Percentiles rank a stretch among this genome's conserved stretches.
phyloP scores from a whole-genome alignment of 2,888 invertebrate species.

The Acronicta leporina region DNA sequence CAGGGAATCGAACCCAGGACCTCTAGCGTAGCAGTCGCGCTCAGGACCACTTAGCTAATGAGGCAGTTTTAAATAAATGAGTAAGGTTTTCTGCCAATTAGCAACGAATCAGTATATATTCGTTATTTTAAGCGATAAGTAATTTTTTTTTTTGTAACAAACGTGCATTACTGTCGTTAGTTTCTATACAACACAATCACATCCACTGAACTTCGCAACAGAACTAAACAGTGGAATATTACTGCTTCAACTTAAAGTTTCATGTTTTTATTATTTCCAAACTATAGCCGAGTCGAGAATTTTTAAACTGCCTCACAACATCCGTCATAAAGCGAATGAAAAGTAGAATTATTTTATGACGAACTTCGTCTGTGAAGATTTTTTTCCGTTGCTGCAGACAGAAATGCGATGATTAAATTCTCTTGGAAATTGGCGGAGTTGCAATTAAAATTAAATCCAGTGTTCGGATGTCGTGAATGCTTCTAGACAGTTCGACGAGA shows the following conservation, averaged over 20 bases:
- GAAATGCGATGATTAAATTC: slow-evolving; percentile 53
- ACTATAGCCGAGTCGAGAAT: slow-evolving; percentile 26
- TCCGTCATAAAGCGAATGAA: slow-evolving; percentile 40
- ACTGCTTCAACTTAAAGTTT: slow-evolving; percentile 29
- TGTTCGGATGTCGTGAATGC: slow-evolving; percentile 1
- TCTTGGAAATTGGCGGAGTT: slow-evolving; percentile 32
- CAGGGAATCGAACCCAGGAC: no score
- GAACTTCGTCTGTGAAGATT: slow-evolving; percentile 41
- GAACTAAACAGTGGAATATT: slow-evolving; percentile 12
- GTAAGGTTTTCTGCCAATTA: no score
- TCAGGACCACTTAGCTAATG: no score
- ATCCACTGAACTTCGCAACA: background rate
- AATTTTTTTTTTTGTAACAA: no score
- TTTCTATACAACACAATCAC: no score
- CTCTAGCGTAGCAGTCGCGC: no score
- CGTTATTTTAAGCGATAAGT: no score
- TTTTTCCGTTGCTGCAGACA: slow-evolving; percentile 35
- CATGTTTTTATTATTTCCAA: slow-evolving; percentile 43
- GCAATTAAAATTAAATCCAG: slow-evolving; percentile 32
- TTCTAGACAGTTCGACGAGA: background rate
- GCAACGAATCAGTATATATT: no score
- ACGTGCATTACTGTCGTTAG: no score
- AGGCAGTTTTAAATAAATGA: no score
- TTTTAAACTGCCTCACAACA: slow-evolving; percentile 41
- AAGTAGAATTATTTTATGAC: slow-evolving; percentile 50